phyloP scores from a whole-genome alignment of 2,797 vertebrate genomes.

The Pteronotus mesoamericanus region DNA sequence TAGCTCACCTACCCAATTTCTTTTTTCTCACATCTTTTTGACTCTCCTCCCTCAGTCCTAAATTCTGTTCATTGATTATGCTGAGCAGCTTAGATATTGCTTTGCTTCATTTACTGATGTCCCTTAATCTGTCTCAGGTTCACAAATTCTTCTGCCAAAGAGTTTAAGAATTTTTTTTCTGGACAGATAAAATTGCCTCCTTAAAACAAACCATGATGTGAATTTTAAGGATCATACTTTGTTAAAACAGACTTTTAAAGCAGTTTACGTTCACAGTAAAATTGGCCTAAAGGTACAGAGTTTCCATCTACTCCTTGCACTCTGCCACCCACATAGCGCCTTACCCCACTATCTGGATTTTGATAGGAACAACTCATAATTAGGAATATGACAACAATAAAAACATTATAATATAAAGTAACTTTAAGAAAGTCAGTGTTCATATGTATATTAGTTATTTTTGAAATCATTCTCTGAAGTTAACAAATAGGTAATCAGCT shows the following conservation, averaged over 20 bases:
- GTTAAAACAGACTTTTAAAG: background rate
- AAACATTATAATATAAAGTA: background rate
- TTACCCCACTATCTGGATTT: background rate
- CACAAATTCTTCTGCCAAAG: background rate
- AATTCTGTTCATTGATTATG: background rate
- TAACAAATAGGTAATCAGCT: background rate
- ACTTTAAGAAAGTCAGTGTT: background rate
- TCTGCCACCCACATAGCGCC: fast-evolving
- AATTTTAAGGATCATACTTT: background rate
- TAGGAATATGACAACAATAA: background rate
- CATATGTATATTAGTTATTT: background rate
- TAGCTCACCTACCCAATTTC: background rate
- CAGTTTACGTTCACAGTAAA: background rate
- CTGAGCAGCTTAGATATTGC: background rate
- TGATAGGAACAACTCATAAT: background rate
- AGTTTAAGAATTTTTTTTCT: background rate
- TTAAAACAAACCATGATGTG: background rate
- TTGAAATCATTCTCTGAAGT: background rate
- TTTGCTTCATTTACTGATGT: background rate
- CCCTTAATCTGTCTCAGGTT: background rate
- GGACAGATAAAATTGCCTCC: background rate
- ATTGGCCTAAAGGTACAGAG: background rate
- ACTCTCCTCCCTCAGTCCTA: background rate
- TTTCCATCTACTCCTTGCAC: background rate
- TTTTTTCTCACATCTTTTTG: background rate